Percentiles rank a stretch among this genome's conserved stretches.
These are phyloP conservation scores for Seira sanloemensis DNA, from an alignment of 2,888 invertebrate species.

Conservation along the genomic window DNA sequence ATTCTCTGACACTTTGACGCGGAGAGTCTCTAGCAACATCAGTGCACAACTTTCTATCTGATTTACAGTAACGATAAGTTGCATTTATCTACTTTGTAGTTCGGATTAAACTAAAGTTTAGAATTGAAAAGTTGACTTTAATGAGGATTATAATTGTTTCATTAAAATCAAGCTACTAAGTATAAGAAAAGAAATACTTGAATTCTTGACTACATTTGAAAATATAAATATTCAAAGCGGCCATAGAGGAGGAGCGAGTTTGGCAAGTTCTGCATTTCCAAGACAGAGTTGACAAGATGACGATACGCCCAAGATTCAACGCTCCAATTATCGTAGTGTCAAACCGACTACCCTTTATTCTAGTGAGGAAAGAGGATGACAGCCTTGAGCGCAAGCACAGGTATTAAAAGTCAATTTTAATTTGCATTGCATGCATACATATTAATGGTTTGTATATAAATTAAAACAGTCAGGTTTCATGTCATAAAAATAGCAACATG, in stretches of 20 bases:
- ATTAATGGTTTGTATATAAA: not conserved
- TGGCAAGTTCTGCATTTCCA: not conserved
- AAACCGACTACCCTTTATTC: constrained; percentile 76
- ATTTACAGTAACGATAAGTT: not conserved
- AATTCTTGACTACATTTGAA: constrained; percentile 1
- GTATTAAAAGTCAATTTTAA: constrained; percentile 66
- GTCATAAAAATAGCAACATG: not conserved
- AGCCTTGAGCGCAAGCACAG: constrained; percentile 75
- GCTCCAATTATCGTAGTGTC: constrained; percentile 76
- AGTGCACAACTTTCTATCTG: not conserved
- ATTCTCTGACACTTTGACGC: constrained; percentile 46
- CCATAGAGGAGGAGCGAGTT: too few species aligned
- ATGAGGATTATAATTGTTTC: too few species aligned
- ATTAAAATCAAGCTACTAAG: too few species aligned
- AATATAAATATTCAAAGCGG: not conserved
- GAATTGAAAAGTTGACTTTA: not conserved
- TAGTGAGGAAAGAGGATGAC: constrained; percentile 75
- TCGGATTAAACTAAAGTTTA: not conserved
- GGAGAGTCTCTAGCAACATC: constrained; percentile 36
- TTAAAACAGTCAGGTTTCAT: not conserved
- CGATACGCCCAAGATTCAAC: constrained; percentile 63
- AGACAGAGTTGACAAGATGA: constrained; percentile 33
- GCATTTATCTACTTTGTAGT: not conserved
- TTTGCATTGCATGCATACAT: not conserved
- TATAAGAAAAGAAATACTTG: not conserved